phyloP scores from a whole-genome alignment of 1,140 invertebrate species.

The Brachionus asplanchnoidis region DNA sequence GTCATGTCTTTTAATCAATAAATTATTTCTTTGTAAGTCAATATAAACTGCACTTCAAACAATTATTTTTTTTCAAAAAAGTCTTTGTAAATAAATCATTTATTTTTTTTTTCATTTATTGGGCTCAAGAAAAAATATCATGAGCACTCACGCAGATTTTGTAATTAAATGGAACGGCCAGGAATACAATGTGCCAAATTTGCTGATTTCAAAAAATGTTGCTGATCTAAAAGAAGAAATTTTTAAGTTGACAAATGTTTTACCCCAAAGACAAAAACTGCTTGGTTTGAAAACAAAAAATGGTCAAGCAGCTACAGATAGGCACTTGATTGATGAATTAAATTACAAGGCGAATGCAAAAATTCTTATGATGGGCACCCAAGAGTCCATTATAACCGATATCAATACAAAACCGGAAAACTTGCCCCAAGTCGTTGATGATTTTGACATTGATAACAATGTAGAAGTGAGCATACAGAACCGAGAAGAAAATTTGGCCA shows the following conservation, averaged over 20 bases:
- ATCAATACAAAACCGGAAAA: slow-evolving; percentile 62
- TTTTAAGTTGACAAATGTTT: slow-evolving; percentile 73
- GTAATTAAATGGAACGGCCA: slow-evolving; percentile 81
- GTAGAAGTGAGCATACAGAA: slow-evolving; percentile 51
- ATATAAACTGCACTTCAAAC: background rate
- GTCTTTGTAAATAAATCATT: background rate
- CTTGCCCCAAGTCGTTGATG: slow-evolving; percentile 67
- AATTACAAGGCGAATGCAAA: slow-evolving; percentile 81
- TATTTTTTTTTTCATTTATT: background rate
- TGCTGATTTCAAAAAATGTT: slow-evolving; percentile 58
- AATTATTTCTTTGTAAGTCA: background rate
- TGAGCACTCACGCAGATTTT: slow-evolving; percentile 35
- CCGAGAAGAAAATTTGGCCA: slow-evolving; percentile 57
- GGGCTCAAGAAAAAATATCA: background rate
- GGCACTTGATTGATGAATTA: background rate
- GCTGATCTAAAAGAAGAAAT: slow-evolving; percentile 67
- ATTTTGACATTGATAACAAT: slow-evolving; percentile 71
- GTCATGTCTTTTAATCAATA: background rate
- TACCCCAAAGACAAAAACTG: slow-evolving; percentile 82
- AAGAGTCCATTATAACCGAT: slow-evolving; percentile 81
- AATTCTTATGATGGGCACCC: slow-evolving; percentile 92
- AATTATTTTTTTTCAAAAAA: background rate
- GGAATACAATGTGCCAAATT: slow-evolving; percentile 69
- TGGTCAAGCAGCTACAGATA: slow-evolving; percentile 49
- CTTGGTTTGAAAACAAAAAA: slow-evolving; percentile 86